Evolutionary conservation across 2,113 vertebrate genomes (phyloP), one percentile per base, ranked within the genome.

Genomic region (Rhinogobius similis): DNA sequence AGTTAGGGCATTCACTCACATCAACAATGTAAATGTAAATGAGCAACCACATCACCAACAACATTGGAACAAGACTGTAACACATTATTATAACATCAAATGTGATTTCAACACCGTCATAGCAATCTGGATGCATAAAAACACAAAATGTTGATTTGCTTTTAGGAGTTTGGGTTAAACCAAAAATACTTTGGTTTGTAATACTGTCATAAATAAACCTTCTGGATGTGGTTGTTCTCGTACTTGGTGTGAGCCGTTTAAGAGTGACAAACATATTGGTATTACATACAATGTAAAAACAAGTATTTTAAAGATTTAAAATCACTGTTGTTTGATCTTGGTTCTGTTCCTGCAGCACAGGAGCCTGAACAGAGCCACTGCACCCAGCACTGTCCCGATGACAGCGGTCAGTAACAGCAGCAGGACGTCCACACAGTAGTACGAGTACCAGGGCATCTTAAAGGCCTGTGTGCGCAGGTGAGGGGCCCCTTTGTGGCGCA

Each of bases 371-470:
- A 88, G 0, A 10, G 26, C 72, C 21, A 74, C n/a, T 62, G 56
- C 53, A 16, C 48, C 71, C 6, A 84, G 14, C 18, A 85, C 1
- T 41, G 86, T 36, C 0, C 36, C 52, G 13, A 58, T 26, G 7
- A 29, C 16, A 27, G 18, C 52, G 21, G 77, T 56, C 50, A 87
- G 44, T 9, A 91, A 32, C 0, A 87, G 12, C 14, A 91, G 18
- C n/a, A 89, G 0, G 0, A 91, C 82, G 75, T 92, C 90, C 50
- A 90, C 20, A 53, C 43, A 65, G 76, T 91, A 67, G 67, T 91
- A 92, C 0, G 87, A 68, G 75, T 90, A 92, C 91, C 91, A 90
- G 4, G 82, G 80, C 90, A 92, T 86, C 43, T 79, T 86, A 70
- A 90, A 86, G 29, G 87, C 79, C 24, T 83, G 66, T 13, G 90